Percentiles rank a stretch among this genome's conserved stretches.
Conservation (phyloP, 2,888 invertebrate species). For the Oxycera nigricornis region DNA sequence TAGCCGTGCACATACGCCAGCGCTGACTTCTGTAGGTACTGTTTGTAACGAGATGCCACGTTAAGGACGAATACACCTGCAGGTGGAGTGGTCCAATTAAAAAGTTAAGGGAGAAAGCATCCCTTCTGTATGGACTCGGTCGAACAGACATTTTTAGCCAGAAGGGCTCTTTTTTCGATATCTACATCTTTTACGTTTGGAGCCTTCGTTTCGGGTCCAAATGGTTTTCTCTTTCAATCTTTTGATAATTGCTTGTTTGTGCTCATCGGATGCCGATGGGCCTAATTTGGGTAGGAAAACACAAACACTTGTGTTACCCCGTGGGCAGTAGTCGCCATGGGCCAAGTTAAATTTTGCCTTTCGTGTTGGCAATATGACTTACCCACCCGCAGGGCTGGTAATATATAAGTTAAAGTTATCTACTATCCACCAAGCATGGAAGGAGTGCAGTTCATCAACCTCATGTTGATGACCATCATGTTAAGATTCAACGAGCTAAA, state of each 20-base stretch:
- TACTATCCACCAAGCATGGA: neutral
- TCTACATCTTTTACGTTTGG: conserved; percentile 9
- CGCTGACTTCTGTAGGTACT: neutral
- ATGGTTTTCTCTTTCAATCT: conserved; percentile 44
- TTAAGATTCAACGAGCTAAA: too few relatives aligned
- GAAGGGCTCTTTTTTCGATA: conserved; percentile 12
- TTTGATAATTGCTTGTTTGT: conserved; percentile 52
- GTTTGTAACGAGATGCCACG: conserved; percentile 13
- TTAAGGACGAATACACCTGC: conserved; percentile 29
- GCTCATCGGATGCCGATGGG: conserved; percentile 44
- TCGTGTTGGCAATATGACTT: conserved; percentile 39
- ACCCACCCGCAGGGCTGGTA: conserved; percentile 3
- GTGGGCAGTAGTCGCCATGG: conserved; percentile 28
- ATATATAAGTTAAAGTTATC: too few relatives aligned
- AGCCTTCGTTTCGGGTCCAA: conserved; percentile 29
- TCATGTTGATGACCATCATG: neutral
- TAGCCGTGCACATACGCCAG: neutral
- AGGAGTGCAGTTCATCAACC: neutral
- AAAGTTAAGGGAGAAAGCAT: conserved; percentile 34
- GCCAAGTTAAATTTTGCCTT: conserved; percentile 45
- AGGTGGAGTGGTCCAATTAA: conserved; percentile 36
- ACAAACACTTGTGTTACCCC: conserved; percentile 45
- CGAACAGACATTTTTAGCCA: conserved; percentile 24
- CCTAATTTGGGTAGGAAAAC: conserved; percentile 47
- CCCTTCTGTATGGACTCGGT: conserved; percentile 38